Base-by-base conservation (phyloP, 2,797 vertebrate species). In the Danio albolineatus region DNA sequence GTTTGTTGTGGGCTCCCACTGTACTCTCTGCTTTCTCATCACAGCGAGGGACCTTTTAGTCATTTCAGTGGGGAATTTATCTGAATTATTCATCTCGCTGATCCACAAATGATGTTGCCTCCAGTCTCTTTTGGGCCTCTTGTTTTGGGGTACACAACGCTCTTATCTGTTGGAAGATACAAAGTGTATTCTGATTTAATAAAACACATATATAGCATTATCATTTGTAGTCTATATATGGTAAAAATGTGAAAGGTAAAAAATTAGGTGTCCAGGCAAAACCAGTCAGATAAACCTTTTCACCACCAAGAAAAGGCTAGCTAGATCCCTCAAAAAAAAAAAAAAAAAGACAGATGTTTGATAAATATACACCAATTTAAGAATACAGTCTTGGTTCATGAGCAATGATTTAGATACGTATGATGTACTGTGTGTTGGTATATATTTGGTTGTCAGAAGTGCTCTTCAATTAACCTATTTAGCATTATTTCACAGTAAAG, bases 1-100 rank as follows among this genome's bases (percentile, higher is more conserved):
- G 91, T 93, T 94, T 94, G 91, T 92, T 93, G 90, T 92, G 89
- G 85, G 90, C 89, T 89, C 86, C 88, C 83, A 91, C 90, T 90
- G 88, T 89, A 92, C 88, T 89, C 86, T 91, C 89, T 91, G 89
- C 90, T 91, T 93, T 92, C 46, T 89, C 88, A 89, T 90, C 87
- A 90, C 91, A 92, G 90, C 89, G 67, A 91, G 91, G 90, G 91
- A 92, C 91, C 90, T 92, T 94, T 93, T 92, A 92, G 89, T 90
- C 89, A 86, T 92, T 93, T 93, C 92, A 92, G 91, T 86, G 86
- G 90, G 89, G 90, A 92, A 93, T 92, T 89, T 81, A 84, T 86
- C 80, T 94, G 91, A 93, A 94, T 93, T 90, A 94, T 94, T 94
- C 91, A 94, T 91, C 89, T 87, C 71, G 82, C 89, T 92, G 90